Evolutionary conservation across 1,140 invertebrate genomes (phyloP).

Genomic region (Bombus difficillimus): DNA sequence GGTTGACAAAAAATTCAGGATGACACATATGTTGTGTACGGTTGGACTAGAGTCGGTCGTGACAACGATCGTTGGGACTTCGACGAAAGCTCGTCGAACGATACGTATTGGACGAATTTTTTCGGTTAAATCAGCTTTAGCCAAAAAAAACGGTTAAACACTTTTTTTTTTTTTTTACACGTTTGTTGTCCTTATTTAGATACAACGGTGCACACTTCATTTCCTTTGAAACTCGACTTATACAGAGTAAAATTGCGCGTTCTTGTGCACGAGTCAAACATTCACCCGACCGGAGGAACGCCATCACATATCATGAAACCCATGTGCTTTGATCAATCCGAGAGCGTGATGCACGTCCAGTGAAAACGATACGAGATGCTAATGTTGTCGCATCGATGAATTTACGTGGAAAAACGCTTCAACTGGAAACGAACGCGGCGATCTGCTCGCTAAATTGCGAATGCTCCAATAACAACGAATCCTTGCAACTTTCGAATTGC

Average conservation of each 20-base stretch:
- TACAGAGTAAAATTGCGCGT: constrained; percentile 23
- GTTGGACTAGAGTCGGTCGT: constrained; percentile 60
- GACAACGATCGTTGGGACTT: neutral
- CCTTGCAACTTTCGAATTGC: constrained; percentile 80
- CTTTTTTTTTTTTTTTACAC: neutral
- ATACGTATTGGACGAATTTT: constrained; percentile 52
- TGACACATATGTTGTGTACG: constrained; percentile 14
- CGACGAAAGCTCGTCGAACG: constrained; percentile 5
- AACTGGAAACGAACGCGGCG: constrained; percentile 80
- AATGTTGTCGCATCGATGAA: constrained; percentile 18
- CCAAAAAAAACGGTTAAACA: neutral
- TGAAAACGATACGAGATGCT: constrained; percentile 42
- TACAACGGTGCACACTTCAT: neutral
- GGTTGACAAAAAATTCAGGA: constrained; percentile 20
- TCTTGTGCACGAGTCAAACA: constrained; percentile 21
- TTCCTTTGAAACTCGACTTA: neutral
- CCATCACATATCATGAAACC: constrained; percentile 66
- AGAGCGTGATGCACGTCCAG: constrained; percentile 56
- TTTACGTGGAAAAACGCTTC: constrained; percentile 64
- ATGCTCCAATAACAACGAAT: constrained; percentile 78
- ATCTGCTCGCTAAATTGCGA: constrained; percentile 81
- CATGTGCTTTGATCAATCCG: constrained; percentile 56
- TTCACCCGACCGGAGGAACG: constrained; percentile 28
- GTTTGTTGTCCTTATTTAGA: neutral
- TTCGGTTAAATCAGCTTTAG: constrained; percentile 17